These are phyloP conservation scores for Nasonia oneida DNA, from an alignment of 2,888 invertebrate genomes.

Conservation along the genomic window DNA sequence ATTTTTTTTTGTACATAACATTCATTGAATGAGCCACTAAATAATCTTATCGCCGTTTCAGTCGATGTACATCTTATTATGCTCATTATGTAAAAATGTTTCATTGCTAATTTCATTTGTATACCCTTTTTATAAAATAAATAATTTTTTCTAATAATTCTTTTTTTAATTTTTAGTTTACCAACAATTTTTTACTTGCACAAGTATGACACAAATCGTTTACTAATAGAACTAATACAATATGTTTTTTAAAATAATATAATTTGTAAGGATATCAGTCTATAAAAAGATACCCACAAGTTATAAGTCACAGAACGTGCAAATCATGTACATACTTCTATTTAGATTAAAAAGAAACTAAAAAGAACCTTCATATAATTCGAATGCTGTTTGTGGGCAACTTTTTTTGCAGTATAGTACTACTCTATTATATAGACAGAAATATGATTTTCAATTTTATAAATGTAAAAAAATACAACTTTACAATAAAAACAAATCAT, in stretches of 20 bases:
- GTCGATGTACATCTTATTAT: not conserved
- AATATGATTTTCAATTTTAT: not conserved
- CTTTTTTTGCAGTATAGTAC: not conserved
- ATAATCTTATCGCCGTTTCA: not conserved
- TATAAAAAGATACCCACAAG: not conserved
- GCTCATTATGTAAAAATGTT: constrained; percentile 23
- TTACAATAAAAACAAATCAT: constrained; percentile 1
- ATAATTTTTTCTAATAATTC: constrained; percentile 22
- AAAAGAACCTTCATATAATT: not conserved
- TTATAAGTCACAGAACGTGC: not conserved
- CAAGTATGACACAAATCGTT: not conserved
- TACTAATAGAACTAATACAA: not conserved
- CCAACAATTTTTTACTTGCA: not conserved
- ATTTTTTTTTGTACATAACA: constrained; percentile 42
- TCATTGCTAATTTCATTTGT: constrained; percentile 33
- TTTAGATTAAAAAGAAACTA: no score
- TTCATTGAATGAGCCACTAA: constrained; percentile 5
- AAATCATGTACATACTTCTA: no score
- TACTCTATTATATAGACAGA: not conserved
- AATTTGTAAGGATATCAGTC: not conserved
- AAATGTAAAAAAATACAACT: not conserved
- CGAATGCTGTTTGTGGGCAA: not conserved
- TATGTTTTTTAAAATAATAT: not conserved
- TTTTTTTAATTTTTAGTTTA: constrained; percentile 3
- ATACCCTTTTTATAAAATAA: constrained; percentile 44